Conservation (phyloP, 37 sponge, comb jelly and placozoan species). For the Aphrocallistes beatrix region DNA sequence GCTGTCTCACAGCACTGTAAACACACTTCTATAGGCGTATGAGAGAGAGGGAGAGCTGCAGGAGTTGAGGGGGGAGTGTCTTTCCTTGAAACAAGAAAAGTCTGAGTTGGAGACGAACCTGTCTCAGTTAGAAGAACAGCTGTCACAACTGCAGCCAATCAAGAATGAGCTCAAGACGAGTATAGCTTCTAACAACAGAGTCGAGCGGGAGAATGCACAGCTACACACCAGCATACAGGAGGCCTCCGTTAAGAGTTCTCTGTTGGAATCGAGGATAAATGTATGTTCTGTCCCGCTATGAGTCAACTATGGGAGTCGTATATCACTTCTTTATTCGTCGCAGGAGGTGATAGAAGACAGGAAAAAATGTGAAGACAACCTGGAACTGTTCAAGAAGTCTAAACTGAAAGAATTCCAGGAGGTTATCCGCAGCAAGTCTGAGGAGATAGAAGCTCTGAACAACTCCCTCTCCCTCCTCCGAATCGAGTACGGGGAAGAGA, state of each 20-base stretch:
- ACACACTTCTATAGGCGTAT: too few species aligned
- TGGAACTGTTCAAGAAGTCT: background rate
- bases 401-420: conserved; percentile 12
- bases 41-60: conserved; percentile 5
- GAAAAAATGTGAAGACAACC: background rate
- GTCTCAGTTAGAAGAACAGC: background rate
- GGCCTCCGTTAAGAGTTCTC: background rate
- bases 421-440: background rate
- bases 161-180: conserved; percentile 1
- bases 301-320: background rate
- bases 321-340: background rate
- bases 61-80: background rate
- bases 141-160: background rate
- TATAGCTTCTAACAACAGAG: background rate
- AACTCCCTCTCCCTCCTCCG: background rate
- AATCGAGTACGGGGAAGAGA: background rate
- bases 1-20: too few species aligned
- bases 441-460: background rate
- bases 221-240: background rate
- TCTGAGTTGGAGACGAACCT: background rate
- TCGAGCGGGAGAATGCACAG: background rate
- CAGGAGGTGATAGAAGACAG: conserved; percentile 2
- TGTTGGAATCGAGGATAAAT: background rate
- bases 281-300: background rate
- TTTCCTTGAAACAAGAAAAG: background rate